Evolutionary conservation across 2,113 vertebrate species (phyloP).

Genomic region (Pelobates fuscus): DNA sequence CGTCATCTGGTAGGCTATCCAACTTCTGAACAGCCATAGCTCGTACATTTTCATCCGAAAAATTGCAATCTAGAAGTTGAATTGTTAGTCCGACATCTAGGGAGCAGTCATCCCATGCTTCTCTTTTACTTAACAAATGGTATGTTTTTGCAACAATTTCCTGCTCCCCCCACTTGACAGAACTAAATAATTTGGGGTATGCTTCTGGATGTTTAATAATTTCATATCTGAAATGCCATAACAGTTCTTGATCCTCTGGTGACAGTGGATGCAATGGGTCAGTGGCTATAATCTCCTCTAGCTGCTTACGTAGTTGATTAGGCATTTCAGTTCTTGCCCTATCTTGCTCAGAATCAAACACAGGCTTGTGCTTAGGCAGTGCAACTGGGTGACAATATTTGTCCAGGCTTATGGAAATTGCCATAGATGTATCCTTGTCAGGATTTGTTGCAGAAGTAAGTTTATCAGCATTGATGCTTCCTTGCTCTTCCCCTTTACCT

Average conservation of each 20-base stretch:
- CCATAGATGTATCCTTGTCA: slow-evolving; percentile 91
- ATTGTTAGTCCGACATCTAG: slow-evolving; percentile 93
- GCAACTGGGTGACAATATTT: slow-evolving; percentile 94
- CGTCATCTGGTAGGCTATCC: slow-evolving; percentile 89
- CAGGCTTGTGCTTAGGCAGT: slow-evolving; percentile 84
- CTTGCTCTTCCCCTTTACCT: slow-evolving; percentile 90
- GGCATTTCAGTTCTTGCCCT: slow-evolving; percentile 90
- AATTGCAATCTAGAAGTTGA: slow-evolving; percentile 95
- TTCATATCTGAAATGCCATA: slow-evolving; percentile 96
- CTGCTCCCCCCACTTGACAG: slow-evolving; percentile 93
- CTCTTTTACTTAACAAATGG: slow-evolving; percentile 82
- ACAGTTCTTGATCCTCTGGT: slow-evolving; percentile 91
- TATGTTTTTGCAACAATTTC: slow-evolving; percentile 89
- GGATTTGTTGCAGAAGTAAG: slow-evolving; percentile 97
- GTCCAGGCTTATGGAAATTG: slow-evolving; percentile 87
- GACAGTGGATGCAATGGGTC: slow-evolving; percentile 92
- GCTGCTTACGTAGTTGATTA: slow-evolving; percentile 94
- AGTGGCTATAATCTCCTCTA: slow-evolving; percentile 87
- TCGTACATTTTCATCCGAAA: slow-evolving; percentile 90
- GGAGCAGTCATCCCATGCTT: slow-evolving; percentile 85
- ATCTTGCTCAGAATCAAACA: slow-evolving; percentile 70
- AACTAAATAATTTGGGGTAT: slow-evolving; percentile 92
- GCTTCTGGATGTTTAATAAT: slow-evolving; percentile 90
- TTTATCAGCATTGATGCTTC: slow-evolving; percentile 93
- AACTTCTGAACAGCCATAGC: slow-evolving; percentile 94